Evolutionary conservation across 1,140 invertebrate species (phyloP), one percentile per base, ranked within the genome.

Genomic region (Caenorhabditis brenneri): DNA sequence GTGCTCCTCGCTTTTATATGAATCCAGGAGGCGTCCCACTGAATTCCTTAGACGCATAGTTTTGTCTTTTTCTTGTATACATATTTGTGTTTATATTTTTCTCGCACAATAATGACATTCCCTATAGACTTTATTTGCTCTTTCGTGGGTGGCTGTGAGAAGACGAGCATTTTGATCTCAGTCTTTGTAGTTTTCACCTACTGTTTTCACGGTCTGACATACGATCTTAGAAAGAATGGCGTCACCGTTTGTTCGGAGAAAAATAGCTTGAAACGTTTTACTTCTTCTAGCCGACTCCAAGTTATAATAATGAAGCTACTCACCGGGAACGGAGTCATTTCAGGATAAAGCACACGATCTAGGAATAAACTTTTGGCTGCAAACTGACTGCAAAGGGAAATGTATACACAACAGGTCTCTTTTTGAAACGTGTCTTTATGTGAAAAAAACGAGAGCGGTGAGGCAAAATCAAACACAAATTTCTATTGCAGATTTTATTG

Each of bases 151-250:
- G 58, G 29, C 15, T 65, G 65, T 36, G 65, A 74, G 36, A 74
- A 74, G 33, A 42, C 36, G 65, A 74, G 36, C 65, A 74, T 74
- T 74, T 74, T 74, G 65, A 42, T 74, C 65, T 74, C 36, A 74
- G 36, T 74, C 65, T 74, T 74, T 74, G 65, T 42, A 46, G 65
- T 74, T 36, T 65, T 6, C 53, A 27, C 53, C 19, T 15, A 65
- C 19, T 33, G 31, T 65, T 65, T 65, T 36, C 36, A 12, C 16
- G 29, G 53, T 55, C 24, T 27, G 24, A 55, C 53, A 4, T 9
- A 6, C 9, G 24, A 46, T 16, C 16, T 16, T 46, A 12, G 19
- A n/a, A 24, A n/a, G 27, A 55, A 27, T 55, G 53, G 53, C 53
- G 53, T 55, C 53, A 55, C 24, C 10, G 2, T 51, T 51, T 51